Base-by-base conservation (phyloP, 1,140 invertebrate genomes). In the Hyposmocoma kahamanoa region DNA sequence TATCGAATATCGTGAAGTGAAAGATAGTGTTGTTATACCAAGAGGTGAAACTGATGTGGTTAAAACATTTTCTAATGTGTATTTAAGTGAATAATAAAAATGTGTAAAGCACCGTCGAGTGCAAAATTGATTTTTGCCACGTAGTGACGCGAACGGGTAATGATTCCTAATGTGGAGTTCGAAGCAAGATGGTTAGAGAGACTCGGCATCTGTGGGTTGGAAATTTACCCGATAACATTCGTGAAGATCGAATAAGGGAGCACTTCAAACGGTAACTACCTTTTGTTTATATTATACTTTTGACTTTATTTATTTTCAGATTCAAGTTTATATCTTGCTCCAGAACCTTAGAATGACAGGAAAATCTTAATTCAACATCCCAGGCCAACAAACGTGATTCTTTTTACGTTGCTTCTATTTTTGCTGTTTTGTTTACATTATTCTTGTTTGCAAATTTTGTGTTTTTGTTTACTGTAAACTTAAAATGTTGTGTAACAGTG, bases 121-220 rank as follows among this genome's bases (percentile, higher is more conserved):
- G 84, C 79, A 84, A 84, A 86, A 84, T 86, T 86, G 77, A 74
- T 86, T 84, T 86, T 84, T 86, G 84, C 84, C 84, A 86, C 84
- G 84, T 87, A 84, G 82, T 84, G 80, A 85, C 73, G 76, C 78
- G 78, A 80, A 82, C 79, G 82, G 82, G 79, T 85, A 85, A 86
- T 85, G 83, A 86, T 84, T 87, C 83, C 83, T 87, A 85, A 86
- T 86, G 84, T 84, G 82, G 84, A 84, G 82, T 73, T 84, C 57
- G 81, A 79, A 84, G 81, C 94, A 96, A 94, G 93, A 98, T 98
- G 97, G 97, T 98, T 94, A 97, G 97, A 95, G 96, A 98, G 95
- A 98, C 97, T 92, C 96, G 97, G 92, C 97, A 99, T 91, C 94
- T 98, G 90, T 97, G 96, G 95, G 96, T 99, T 92, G 97, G 97